Conservation (phyloP, 2,888 invertebrate genomes). For the Chloroclysta siterata region DNA sequence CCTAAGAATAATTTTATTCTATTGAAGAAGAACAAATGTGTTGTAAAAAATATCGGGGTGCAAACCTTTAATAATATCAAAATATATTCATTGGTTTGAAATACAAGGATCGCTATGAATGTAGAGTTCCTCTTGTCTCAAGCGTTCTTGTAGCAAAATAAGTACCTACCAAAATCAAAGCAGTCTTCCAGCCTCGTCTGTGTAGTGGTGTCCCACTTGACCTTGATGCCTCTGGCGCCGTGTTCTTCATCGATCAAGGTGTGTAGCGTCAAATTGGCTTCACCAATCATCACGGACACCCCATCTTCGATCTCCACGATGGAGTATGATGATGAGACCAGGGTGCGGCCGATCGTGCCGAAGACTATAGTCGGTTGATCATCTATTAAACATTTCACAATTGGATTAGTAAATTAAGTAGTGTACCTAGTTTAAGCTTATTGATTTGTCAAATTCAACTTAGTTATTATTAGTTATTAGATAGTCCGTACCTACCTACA, state of each 20-base stretch:
- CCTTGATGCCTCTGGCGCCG: conserved; percentile 65
- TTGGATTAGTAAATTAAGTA: background rate
- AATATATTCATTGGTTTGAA: no score
- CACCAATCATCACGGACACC: conserved; percentile 58
- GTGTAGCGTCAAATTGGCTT: conserved; percentile 61
- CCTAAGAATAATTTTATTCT: no score
- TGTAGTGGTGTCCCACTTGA: conserved; percentile 64
- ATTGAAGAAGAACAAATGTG: no score
- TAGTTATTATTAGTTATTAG: no score
- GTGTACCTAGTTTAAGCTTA: no score
- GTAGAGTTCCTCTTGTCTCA: background rate
- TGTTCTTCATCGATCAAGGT: conserved; percentile 58
- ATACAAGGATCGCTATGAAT: background rate
- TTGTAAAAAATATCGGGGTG: no score
- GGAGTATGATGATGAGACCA: conserved; percentile 57
- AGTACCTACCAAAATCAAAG: conserved; percentile 65
- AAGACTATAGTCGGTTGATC: conserved; percentile 48
- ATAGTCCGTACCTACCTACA: no score
- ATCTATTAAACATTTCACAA: conserved; percentile 42
- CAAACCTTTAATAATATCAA: no score
- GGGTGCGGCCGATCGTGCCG: conserved; percentile 71
- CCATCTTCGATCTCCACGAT: conserved; percentile 65
- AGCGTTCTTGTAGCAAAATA: background rate
- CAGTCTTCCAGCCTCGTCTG: conserved; percentile 76
- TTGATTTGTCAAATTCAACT: background rate